phyloP scores from a whole-genome alignment of 2,797 vertebrate genomes.

The Cryptoblepharus egeriae region DNA sequence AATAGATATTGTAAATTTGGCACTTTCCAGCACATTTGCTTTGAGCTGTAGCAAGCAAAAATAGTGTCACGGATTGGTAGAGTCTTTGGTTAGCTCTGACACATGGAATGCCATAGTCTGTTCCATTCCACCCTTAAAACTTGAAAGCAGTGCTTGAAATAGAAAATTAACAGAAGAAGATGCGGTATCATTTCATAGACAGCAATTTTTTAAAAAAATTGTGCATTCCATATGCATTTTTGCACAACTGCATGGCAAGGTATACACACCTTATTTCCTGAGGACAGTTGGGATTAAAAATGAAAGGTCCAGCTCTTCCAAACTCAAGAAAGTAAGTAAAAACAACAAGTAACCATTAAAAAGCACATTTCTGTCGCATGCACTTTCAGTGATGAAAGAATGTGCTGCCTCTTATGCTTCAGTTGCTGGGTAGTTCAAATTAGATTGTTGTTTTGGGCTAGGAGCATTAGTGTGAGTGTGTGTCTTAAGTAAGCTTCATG shows the following conservation, averaged over 20 bases:
- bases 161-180: constrained; percentile 8
- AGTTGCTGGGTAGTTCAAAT: constrained; percentile 58
- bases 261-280: constrained; percentile 36
- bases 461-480: constrained; percentile 45
- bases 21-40: constrained; percentile 51
- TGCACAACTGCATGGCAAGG: constrained; percentile 11
- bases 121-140: not conserved
- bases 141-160: not conserved
- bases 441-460: constrained; percentile 62
- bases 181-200: not conserved
- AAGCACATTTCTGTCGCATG: constrained; percentile 59
- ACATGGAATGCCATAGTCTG: not conserved
- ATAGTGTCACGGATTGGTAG: not conserved
- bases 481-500: constrained; percentile 22
- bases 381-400: constrained; percentile 65
- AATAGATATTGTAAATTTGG: constrained; percentile 30
- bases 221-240: not conserved
- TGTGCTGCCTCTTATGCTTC: constrained; percentile 61
- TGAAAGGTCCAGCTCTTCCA: constrained; percentile 48
- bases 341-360: constrained; percentile 44
- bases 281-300: constrained; percentile 40
- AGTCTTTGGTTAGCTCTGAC: not conserved
- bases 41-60: not conserved
- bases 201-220: constrained; percentile 30
- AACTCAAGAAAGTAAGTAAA: constrained; percentile 57